Conservation (phyloP, 2,888 invertebrate species). For the Patella pellucida region DNA sequence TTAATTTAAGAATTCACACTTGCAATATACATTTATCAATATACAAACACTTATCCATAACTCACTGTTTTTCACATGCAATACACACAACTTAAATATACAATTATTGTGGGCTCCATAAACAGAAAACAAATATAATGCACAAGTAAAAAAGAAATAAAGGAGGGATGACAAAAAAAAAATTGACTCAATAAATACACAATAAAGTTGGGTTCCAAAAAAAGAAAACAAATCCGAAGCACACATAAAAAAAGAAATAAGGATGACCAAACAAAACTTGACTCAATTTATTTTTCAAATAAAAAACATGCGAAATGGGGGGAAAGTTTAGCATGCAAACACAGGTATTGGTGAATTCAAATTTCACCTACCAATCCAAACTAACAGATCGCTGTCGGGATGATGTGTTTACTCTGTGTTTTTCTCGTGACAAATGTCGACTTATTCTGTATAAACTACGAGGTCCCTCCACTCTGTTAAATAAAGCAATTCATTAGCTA, state of each 20-base stretch:
- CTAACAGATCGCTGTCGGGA: constrained; percentile 61
- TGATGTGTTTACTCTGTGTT: constrained; percentile 26
- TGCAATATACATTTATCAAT: background rate
- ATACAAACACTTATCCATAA: background rate
- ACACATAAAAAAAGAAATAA: background rate
- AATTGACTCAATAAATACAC: constrained; percentile 1
- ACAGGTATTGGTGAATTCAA: no score
- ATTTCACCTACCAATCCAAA: constrained; percentile 59
- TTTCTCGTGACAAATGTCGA: constrained; percentile 48
- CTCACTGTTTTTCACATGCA: background rate
- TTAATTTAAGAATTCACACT: background rate
- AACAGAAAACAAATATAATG: background rate
- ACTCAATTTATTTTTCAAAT: no score
- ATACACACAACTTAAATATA: background rate
- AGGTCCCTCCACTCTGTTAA: constrained; percentile 36
- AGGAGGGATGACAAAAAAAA: constrained; percentile 8
- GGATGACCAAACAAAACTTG: background rate
- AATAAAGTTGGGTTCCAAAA: background rate
- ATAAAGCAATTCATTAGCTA: background rate
- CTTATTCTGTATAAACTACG: constrained; percentile 45
- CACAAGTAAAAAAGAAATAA: constrained; percentile 6
- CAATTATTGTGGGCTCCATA: background rate
- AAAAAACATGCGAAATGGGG: no score
- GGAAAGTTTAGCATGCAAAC: no score
- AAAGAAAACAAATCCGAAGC: background rate